Base-by-base conservation (phyloP, 2,113 vertebrate species). In the Semnopithecus entellus region DNA sequence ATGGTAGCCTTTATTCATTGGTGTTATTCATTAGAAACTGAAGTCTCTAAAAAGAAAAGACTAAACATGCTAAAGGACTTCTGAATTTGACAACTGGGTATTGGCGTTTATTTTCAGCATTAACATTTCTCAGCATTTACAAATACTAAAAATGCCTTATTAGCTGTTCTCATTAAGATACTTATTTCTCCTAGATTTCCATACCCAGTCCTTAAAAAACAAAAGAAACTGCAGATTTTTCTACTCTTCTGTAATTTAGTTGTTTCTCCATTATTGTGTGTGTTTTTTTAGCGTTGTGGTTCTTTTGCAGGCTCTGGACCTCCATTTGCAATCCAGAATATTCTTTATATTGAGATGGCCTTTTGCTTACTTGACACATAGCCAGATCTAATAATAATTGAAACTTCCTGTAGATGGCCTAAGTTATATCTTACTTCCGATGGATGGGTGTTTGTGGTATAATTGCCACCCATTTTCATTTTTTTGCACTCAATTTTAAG, bases 61-160 rank as follows among this genome's bases (percentile, higher is more conserved):
- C 90, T 94, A 97, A 97, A 97, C 95, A 91, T 94, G 80, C 87
- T 90, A 95, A 96, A 97, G 83, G 87, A 97, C 91, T 80, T 97
- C 86, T 97, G 97, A 95, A 96, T 97, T 96, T 97, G 89, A 96
- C 93, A 97, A 95, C 72, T 90, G 35, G 70, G 13, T 94, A 94
- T 94, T 23, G 17, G 87, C 52, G 61, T 97, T 97, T 97, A 91
- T 91, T 97, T 96, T 93, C 55, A 95, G 23, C 8, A 45, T 95
- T 97, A 92, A 95, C 82, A 79, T 97, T 97, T 97, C 82, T 91
- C 64, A 94, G 78, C 73, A 90, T 87, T 96, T 59, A 82, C 94
- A 91, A 96, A 94, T 90, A 96, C 43, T 96, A 95, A 94, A 92
- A 96, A 89, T 97, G 79, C n/a, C 57, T 94, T 57, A 57, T 91